Base-by-base conservation (phyloP, 2,888 invertebrate species). In the Andrena chrysosceles region DNA sequence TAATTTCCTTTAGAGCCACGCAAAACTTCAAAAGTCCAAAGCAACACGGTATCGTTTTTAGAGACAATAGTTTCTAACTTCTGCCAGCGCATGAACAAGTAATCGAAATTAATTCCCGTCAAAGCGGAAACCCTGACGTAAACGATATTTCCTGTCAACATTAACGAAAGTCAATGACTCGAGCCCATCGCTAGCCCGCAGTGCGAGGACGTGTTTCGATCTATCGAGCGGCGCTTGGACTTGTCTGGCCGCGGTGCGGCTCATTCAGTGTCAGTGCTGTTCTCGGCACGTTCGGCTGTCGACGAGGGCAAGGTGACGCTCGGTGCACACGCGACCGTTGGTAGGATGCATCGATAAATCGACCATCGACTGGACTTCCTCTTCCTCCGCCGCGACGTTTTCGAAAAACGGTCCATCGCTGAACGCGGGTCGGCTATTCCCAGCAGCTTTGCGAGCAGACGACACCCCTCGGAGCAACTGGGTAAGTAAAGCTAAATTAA, bases 251-350 rank as follows among this genome's bases (percentile, higher is more conserved):
- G 42, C 85, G 63, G 69, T 78, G 54, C 66, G 78, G 73, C 13
- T 64, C 67, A 42, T 72, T 85, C 89, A 81, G 85, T 84, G 78
- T 79, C 89, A 84, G 87, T 81, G 74, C 70, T 84, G 84, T 72
- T 67, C 77, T 79, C 86, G 80, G 77, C 86, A 74, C 87, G 84
- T 31, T 71, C 87, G 81, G 83, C 69, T 72, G 63, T 73, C 72
- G 81, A 33, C 42, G 66, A 59, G 64, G 73, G 72, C 62, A 67
- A 59, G 71, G 62, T 72, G 71, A 49, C 59, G 63, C 74, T 78
- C 54, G 49, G 54, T 54, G 76, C 60, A 63, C 63, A 66, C 71
- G 62, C 68, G 75, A 75, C 35, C 63, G 77, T 73, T 74, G 60
- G 60, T 52, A 83, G 62, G 42, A 87, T 87, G 85, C 62, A 70